Evolutionary conservation across 2,113 vertebrate species (phyloP).

Genomic region (Ictalurus punctatus): DNA sequence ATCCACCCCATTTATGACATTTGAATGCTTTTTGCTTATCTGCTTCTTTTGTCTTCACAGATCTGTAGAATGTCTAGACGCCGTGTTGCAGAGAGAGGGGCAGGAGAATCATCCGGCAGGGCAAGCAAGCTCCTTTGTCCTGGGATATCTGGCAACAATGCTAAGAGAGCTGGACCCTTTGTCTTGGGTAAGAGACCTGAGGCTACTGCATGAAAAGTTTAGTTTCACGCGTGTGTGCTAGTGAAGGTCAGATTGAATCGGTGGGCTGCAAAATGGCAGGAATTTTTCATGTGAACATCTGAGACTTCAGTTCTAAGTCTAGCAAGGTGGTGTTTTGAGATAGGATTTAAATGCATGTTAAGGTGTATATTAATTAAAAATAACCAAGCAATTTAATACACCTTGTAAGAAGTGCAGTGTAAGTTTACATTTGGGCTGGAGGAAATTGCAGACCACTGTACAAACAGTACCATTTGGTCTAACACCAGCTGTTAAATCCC

Average conservation of each 20-base stretch:
- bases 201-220: not conserved
- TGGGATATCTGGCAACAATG: constrained; percentile 90
- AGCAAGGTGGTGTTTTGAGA: not conserved
- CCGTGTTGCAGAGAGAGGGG: constrained; percentile 90
- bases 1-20: not conserved
- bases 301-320: not conserved
- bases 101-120: constrained; percentile 89
- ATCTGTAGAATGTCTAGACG: constrained; percentile 93
- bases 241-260: not conserved
- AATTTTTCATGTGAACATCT: not conserved
- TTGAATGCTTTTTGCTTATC: not conserved
- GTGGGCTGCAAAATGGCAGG: not conserved
- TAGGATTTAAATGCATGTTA: not conserved
- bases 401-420: constrained; percentile 43
- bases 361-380: constrained; percentile 10
- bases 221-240: constrained; percentile 7
- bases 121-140: constrained; percentile 88
- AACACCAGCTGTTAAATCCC: constrained; percentile 62
- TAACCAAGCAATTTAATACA: constrained; percentile 56
- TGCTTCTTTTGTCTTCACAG: constrained; percentile 58
- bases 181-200: constrained; percentile 82
- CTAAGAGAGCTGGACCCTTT: constrained; percentile 95
- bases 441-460: constrained; percentile 58
- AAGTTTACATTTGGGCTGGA: constrained; percentile 57
- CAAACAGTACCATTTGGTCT: constrained; percentile 70